phyloP scores from a whole-genome alignment of 1,140 invertebrate species.

The Conus ventricosus region DNA sequence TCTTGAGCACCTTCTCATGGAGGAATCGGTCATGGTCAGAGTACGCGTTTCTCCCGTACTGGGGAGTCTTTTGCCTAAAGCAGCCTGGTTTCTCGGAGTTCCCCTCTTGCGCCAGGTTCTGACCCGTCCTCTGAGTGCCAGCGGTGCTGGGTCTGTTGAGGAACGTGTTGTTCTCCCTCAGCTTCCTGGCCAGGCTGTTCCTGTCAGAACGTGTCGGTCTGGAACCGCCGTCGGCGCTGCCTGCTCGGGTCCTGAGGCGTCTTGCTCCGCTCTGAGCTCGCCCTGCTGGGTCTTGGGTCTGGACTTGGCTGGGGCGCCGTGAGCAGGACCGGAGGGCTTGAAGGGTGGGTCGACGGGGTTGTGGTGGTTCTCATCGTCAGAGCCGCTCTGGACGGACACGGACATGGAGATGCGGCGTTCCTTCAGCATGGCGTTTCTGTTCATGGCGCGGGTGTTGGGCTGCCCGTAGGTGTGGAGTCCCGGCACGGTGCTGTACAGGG shows the following conservation, averaged over 20 bases:
- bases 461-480: constrained; percentile 20
- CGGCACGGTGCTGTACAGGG: constrained; percentile 23
- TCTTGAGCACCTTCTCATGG: neutral
- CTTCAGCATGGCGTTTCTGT: constrained; percentile 23
- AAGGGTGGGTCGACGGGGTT: neutral
- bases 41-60: constrained; percentile 11
- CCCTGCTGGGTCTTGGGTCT: too few relatives aligned
- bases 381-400: neutral
- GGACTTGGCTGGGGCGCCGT: neutral
- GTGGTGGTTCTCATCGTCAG: neutral
- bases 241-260: too few relatives aligned
- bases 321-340: neutral
- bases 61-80: neutral
- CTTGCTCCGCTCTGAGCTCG: too few relatives aligned
- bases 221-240: neutral
- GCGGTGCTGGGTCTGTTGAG: neutral
- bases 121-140: neutral
- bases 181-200: neutral
- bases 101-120: neutral
- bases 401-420: constrained; percentile 20
- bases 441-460: constrained; percentile 33
- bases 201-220: neutral
- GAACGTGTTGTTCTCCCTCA: neutral
- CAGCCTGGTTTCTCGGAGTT: neutral
- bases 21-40: neutral